These are phyloP conservation scores for Bombycilla garrulus DNA, from an alignment of 2,113 vertebrate genomes.

Conservation along the genomic window DNA sequence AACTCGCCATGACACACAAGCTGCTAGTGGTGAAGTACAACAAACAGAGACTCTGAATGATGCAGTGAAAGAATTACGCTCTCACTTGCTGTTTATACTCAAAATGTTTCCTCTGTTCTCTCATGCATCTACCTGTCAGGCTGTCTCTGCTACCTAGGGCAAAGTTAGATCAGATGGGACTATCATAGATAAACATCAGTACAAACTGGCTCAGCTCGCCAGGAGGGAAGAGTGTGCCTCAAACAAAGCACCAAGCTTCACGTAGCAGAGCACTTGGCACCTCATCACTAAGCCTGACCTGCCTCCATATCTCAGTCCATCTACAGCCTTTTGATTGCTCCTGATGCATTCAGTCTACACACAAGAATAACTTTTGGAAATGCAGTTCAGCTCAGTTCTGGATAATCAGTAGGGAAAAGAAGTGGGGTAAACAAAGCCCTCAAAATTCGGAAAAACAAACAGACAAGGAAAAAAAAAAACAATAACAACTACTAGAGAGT, in stretches of 20 bases:
- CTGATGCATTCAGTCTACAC: neutral
- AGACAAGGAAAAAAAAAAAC: neutral
- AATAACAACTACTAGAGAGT: neutral
- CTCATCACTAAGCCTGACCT: neutral
- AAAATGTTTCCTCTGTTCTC: neutral
- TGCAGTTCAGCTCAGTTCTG: neutral
- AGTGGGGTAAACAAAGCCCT: accelerated
- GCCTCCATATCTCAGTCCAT: neutral
- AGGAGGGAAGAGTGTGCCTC: neutral
- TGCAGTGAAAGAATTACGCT: neutral
- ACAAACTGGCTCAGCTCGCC: neutral
- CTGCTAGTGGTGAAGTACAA: neutral
- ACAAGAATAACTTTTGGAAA: neutral
- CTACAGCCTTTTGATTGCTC: neutral
- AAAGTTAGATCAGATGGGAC: neutral
- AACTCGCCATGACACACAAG: neutral
- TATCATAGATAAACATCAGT: neutral
- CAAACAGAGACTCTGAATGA: neutral
- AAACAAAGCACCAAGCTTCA: neutral
- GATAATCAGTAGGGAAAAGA: neutral
- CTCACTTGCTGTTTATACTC: neutral
- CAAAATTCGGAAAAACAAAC: neutral
- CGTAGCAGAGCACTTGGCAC: neutral
- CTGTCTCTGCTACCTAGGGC: neutral
- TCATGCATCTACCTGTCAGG: neutral